Percentiles rank a stretch among this genome's conserved stretches.
These are phyloP conservation scores for Boleophthalmus pectinirostris DNA, from an alignment of 2,113 vertebrate species.

Conservation along the genomic window DNA sequence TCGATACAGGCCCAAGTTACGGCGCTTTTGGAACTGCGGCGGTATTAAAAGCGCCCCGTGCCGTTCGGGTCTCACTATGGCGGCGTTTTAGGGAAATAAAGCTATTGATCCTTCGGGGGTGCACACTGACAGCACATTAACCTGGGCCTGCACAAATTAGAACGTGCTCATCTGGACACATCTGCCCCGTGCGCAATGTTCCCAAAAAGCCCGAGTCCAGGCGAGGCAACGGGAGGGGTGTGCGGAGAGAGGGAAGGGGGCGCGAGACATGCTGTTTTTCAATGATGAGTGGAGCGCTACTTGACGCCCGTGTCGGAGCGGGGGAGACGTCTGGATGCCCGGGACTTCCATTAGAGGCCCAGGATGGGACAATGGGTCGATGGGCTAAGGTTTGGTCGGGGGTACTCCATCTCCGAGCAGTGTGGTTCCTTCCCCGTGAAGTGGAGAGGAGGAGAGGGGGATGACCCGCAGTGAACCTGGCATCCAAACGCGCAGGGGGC, in stretches of 20 bases:
- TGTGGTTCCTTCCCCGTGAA: constrained; percentile 68
- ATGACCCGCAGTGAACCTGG: constrained; percentile 62
- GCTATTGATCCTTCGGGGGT: constrained; percentile 73
- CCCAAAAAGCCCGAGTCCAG: constrained; percentile 63
- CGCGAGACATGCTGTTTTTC: constrained; percentile 63
- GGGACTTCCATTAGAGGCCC: constrained; percentile 77
- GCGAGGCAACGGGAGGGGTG: constrained; percentile 52
- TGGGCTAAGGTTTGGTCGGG: constrained; percentile 74
- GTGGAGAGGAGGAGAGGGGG: constrained; percentile 49
- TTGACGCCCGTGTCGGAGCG: constrained; percentile 64
- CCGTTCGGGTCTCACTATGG: constrained; percentile 65
- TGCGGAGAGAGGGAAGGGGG: constrained; percentile 19
- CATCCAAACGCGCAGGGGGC: constrained; percentile 65
- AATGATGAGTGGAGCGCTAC: constrained; percentile 71
- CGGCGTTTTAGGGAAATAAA: constrained; percentile 80
- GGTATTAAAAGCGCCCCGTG: constrained; percentile 72
- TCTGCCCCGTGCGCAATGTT: constrained; percentile 69
- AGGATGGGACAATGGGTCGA: constrained; percentile 75
- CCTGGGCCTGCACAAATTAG: constrained; percentile 73
- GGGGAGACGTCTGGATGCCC: constrained; percentile 71
- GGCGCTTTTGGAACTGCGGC: constrained; percentile 57
- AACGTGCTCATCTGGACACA: constrained; percentile 75
- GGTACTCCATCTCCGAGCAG: constrained; percentile 76
- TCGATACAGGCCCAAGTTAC: constrained; percentile 71
- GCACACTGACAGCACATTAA: constrained; percentile 72